Base-by-base conservation (phyloP, 2,113 vertebrate species). In the Periophthalmus modestus region DNA sequence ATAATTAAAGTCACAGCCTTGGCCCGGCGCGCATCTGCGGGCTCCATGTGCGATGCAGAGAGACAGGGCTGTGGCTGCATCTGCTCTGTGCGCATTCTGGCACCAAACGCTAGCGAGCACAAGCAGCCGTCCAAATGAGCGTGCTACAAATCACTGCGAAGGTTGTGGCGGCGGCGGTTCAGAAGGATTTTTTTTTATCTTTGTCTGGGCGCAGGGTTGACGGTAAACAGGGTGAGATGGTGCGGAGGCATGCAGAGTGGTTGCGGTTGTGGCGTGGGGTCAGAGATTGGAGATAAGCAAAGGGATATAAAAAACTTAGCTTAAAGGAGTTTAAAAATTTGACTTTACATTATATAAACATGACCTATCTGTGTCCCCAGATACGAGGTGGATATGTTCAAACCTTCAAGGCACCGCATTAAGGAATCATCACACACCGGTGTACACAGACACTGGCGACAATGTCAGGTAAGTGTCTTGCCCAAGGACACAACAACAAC, bases 1-100 rank as follows among this genome's bases (percentile, higher is more conserved):
- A 96, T 96, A 96, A 97, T 96, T 95, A 95, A 95, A 93, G 84
- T 95, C 94, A 90, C 94, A 90, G 92, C 91, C 93, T 91, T 94
- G 92, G 89, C 84, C 94, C 85, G 61, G 63, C 71, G 50, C 74
- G 67, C 72, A 76, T 89, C 73, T 88, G 79, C 69, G 43, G 72
- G 78, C 68, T 75, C 34, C 34, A 65, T 43, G 78, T 67, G 47
- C 62, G 66, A 39, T 19, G n/a, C 61, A 21, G 12, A 43, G 71
- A 73, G 59, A 77, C 0, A 12, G 62, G 66, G 74, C 75, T 74
- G 71, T 48, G 74, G 72, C 34, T 81, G 62, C 75, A 83, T 85
- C 75, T 84, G 82, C 36, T 73, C 58, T 57, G 70, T 77, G 71
- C 75, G 65, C 48, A 78, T 39, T 63, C 9, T 73, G 24, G 14